Conservation (phyloP, 2,797 vertebrate species). For the Hapalemur alaotrensis region DNA sequence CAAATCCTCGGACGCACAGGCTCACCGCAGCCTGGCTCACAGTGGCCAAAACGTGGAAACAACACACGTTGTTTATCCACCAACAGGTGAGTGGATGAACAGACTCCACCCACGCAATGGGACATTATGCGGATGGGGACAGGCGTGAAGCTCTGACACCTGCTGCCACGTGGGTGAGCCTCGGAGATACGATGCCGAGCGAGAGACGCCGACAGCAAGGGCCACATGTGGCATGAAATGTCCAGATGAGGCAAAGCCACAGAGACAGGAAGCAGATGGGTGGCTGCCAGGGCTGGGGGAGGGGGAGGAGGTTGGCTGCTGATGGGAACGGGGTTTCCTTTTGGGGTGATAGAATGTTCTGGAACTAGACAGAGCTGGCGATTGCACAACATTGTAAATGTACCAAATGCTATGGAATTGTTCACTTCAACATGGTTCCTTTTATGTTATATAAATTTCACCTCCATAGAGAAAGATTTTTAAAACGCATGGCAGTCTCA, state of each 20-base stretch:
- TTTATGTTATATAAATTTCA: neutral
- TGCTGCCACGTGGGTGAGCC: neutral
- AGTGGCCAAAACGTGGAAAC: neutral
- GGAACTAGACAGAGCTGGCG: neutral
- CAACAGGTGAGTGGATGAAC: neutral
- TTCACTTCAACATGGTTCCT: neutral
- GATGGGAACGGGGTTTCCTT: too few relatives aligned
- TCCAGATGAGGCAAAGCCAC: neutral
- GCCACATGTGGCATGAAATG: neutral
- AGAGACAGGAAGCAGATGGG: neutral
- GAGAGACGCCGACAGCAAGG: neutral
- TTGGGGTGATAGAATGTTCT: neutral
- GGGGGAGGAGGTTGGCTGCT: neutral
- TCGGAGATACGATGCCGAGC: neutral
- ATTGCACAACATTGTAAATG: neutral
- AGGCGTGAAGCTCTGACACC: neutral
- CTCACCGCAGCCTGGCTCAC: neutral
- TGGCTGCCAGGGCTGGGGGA: neutral
- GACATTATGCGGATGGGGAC: neutral
- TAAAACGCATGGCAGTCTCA: neutral
- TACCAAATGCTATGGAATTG: neutral
- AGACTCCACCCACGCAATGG: neutral
- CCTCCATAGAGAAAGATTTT: neutral
- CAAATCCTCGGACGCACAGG: fast-evolving
- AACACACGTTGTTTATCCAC: neutral